A percentile compares a stretch with the other conserved stretches of the same genome.
phyloP scores from a whole-genome alignment of 2,888 invertebrate genomes.

The Tenthredo livida region DNA sequence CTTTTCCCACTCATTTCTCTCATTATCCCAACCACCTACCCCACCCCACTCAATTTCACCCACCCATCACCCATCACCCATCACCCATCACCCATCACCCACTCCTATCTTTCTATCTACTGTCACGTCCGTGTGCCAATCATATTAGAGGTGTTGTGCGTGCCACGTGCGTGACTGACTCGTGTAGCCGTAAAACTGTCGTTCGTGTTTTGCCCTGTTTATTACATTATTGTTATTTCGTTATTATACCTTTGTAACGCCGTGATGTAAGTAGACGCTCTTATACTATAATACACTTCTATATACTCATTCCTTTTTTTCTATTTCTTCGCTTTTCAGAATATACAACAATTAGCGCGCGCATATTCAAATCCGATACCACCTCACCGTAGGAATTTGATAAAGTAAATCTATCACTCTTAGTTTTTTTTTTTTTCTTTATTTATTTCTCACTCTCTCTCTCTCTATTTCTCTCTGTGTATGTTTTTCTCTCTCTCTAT shows the following conservation, averaged over 20 bases:
- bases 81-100: constrained; percentile 53
- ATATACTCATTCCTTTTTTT: neutral
- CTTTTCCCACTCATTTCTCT: constrained; percentile 41
- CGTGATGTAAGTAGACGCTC: constrained; percentile 66
- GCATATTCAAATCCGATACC: neutral
- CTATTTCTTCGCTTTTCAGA: neutral
- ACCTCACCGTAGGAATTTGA: neutral
- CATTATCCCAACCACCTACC: constrained; percentile 57
- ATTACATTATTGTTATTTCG: constrained; percentile 63
- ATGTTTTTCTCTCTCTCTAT: neutral
- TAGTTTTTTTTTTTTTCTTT: neutral
- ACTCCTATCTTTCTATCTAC: constrained; percentile 51
- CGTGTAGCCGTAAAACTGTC: constrained; percentile 70
- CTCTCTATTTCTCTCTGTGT: neutral
- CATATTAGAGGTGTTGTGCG: constrained; percentile 69
- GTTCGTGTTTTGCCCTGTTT: constrained; percentile 64
- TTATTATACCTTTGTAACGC: constrained; percentile 64
- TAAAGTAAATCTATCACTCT: neutral
- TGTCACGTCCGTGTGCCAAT: constrained; percentile 58
- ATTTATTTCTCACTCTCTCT: too few relatives aligned
- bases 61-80: constrained; percentile 56
- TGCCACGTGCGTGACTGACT: constrained; percentile 68
- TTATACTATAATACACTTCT: constrained; percentile 53
- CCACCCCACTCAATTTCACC: constrained; percentile 52
- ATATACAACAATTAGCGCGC: neutral